Evolutionary conservation across 2,888 invertebrate genomes (phyloP).

Genomic region (Mayetiola destructor): DNA sequence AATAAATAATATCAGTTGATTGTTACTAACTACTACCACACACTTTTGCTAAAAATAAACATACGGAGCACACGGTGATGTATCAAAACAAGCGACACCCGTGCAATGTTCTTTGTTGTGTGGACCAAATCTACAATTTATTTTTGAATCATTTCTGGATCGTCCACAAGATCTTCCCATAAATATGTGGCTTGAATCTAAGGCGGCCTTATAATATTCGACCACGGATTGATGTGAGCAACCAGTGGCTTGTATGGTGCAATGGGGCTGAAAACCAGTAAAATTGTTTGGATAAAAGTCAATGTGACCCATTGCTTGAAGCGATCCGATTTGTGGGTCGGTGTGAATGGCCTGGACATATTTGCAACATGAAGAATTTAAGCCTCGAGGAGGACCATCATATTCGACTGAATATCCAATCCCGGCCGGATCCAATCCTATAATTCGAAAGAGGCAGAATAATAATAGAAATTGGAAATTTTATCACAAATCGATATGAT

Average conservation of each 20-base stretch:
- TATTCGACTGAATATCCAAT: not conserved
- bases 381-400: not conserved
- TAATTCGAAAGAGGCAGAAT: too few relatives aligned
- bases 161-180: not conserved
- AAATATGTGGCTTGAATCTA: not conserved
- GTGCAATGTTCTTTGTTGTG: not conserved
- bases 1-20: not conserved
- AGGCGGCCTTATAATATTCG: not conserved
- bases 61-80: not conserved
- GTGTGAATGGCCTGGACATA: constrained; percentile 4
- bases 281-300: not conserved
- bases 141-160: not conserved
- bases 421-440: not conserved
- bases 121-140: not conserved
- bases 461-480: too few relatives aligned
- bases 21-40: not conserved
- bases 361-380: not conserved
- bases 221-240: not conserved
- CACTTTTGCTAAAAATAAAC: not conserved
- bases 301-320: constrained; percentile 1
- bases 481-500: too few relatives aligned
- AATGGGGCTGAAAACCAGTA: not conserved
- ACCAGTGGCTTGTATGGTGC: not conserved
- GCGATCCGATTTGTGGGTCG: not conserved
- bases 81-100: not conserved